Evolutionary conservation across 2,797 vertebrate genomes (phyloP), one percentile per base, ranked within the genome.

Genomic region (Eulemur mongoz): DNA sequence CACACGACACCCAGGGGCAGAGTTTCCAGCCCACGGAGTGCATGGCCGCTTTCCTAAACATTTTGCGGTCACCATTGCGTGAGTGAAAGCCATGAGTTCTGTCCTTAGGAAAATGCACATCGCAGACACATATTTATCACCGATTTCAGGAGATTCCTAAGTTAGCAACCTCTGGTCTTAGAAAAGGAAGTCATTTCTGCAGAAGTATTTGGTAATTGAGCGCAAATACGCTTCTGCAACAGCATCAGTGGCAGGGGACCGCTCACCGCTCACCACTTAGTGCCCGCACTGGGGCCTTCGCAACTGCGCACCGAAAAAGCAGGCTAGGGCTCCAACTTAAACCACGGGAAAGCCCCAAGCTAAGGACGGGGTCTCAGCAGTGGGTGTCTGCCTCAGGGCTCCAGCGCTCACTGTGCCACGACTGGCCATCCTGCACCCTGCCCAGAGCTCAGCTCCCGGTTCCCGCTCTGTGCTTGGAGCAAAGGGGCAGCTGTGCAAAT

Each of bases 401-500:
- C 22, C 27, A 14, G 32, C 7, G n/a, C 1, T 2, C n/a, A 1
- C 25, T 0, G n/a, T 50, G 7, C 9, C 17, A 8, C 12, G 50
- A 52, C n/a, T 35, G 12, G 17, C 32, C 40, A 3, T n/a, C 12
- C 14, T 10, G 30, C 59, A 10, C 27, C 30, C 50, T 38, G n/a
- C 5, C 14, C 32, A 1, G 5, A 27, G 40, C 10, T 3, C 32
- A 4, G 6, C 23, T 32, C 3, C 9, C 23, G 5, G 10, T 73
- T 18, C 54, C 11, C 1, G 2, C 73, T n/a, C 40, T n/a, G 40
- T 0, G 25, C 9, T n/a, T 1, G 20, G 91, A 95, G 54, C 54
- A 13, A 76, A 72, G 75, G 14, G 80, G 63, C 96, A 97, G 97
- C 96, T 96, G 96, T 76, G 85, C 82, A 96, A 97, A 97, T 52